phyloP scores from a whole-genome alignment of 1,140 invertebrate genomes.

The Atta colombica region DNA sequence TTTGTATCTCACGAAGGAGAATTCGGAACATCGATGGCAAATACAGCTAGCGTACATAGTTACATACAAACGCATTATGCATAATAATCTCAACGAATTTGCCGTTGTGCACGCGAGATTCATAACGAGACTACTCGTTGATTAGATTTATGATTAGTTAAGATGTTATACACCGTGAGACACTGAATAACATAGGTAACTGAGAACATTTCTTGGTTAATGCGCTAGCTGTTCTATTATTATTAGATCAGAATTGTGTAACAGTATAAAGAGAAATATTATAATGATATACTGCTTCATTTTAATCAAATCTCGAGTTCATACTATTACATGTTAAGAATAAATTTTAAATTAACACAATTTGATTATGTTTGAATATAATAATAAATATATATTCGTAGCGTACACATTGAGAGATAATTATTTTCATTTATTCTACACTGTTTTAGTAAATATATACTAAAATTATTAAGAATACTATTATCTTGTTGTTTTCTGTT shows the following conservation, averaged over 20 bases:
- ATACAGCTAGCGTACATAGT: background rate
- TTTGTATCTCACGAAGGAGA: conserved; percentile 18
- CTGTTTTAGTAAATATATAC: background rate
- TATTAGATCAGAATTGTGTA: background rate
- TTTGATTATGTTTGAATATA: background rate
- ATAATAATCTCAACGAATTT: conserved; percentile 67
- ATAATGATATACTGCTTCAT: background rate
- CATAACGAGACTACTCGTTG: conserved; percentile 63
- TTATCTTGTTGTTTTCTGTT: background rate
- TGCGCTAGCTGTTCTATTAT: background rate
- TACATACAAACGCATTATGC: conserved; percentile 36
- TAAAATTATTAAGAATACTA: background rate
- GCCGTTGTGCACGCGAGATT: conserved; percentile 27
- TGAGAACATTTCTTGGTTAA: conserved; percentile 20
- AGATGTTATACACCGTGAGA: conserved; percentile 37
- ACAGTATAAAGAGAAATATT: background rate
- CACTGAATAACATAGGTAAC: conserved; percentile 30
- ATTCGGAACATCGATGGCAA: background rate
- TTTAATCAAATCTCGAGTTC: background rate
- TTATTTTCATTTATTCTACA: background rate
- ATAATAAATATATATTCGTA: background rate
- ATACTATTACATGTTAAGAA: background rate
- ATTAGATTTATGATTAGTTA: conserved; percentile 74
- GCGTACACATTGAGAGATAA: background rate
- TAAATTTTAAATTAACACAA: background rate